Percentiles rank a stretch among this genome's conserved stretches.
These are phyloP conservation scores for Lacanobia wlatinum DNA, from an alignment of 2,888 invertebrate species.

Conservation along the genomic window DNA sequence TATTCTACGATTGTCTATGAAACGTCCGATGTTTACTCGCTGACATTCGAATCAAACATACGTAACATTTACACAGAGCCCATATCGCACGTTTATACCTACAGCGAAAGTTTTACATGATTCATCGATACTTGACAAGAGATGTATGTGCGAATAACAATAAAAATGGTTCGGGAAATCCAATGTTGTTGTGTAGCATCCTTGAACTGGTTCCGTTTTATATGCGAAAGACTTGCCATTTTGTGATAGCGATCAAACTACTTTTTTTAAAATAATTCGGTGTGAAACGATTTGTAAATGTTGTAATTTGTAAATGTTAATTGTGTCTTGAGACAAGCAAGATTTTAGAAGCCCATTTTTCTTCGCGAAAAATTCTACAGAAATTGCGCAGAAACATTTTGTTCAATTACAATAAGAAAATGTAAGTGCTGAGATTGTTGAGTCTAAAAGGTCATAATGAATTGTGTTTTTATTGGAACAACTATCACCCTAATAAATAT, in stretches of 20 bases:
- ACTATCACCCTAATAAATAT: conserved; percentile 22
- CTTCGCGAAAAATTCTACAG: conserved; percentile 1
- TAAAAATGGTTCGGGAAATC: conserved; percentile 76
- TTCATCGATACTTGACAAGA: conserved; percentile 68
- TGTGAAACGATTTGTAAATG: conserved; percentile 47
- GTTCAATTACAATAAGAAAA: not conserved
- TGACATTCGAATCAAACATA: conserved; percentile 19
- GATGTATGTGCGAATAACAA: conserved; percentile 73
- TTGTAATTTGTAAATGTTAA: no score
- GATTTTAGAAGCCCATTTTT: conserved; percentile 23
- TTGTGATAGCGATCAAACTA: conserved; percentile 57
- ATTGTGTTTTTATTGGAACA: conserved; percentile 32
- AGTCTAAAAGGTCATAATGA: not conserved
- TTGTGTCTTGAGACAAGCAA: conserved; percentile 32
- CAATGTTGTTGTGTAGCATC: conserved; percentile 70
- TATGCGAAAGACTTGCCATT: conserved; percentile 57
- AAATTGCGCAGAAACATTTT: conserved; percentile 1
- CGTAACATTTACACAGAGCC: conserved; percentile 8
- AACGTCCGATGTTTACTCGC: conserved; percentile 1
- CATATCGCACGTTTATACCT: conserved; percentile 11
- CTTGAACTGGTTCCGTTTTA: conserved; percentile 80
- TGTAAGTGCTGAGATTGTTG: not conserved
- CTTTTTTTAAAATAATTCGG: conserved; percentile 48
- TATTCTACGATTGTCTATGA: not conserved
- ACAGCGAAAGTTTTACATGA: conserved; percentile 61